Percentiles rank a stretch among this genome's conserved stretches.
phyloP scores from a whole-genome alignment of 2,797 vertebrate species.

The Glossophaga mutica region DNA sequence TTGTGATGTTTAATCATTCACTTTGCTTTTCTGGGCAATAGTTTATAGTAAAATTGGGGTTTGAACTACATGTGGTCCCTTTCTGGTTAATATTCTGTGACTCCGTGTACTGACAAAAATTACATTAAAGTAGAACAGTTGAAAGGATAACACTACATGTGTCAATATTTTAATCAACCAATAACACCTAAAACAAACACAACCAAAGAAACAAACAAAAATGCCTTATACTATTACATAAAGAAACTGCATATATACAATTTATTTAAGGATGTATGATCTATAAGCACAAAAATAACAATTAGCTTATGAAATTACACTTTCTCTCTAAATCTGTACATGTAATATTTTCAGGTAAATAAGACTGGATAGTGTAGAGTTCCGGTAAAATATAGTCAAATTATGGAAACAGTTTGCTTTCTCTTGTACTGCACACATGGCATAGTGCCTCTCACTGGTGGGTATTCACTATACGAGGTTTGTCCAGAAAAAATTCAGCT shows the following conservation, averaged over 20 bases:
- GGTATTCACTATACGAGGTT: not conserved
- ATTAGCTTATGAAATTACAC: not conserved
- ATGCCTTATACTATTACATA: not conserved
- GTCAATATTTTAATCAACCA: not conserved
- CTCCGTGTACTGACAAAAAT: not conserved
- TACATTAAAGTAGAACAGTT: not conserved
- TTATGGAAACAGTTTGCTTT: not conserved
- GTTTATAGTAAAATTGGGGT: not conserved
- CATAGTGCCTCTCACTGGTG: not conserved
- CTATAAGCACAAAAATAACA: not conserved
- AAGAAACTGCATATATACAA: not conserved
- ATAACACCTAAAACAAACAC: not conserved
- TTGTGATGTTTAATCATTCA: not conserved
- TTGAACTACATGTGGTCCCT: not conserved
- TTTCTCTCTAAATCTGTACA: not conserved
- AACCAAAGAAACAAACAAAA: not conserved
- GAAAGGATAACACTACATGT: not conserved
- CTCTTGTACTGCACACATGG: not conserved
- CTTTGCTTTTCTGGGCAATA: not conserved
- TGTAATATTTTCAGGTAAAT: not conserved
- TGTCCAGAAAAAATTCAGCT: too few relatives aligned
- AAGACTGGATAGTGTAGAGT: not conserved
- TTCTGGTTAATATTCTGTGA: not conserved
- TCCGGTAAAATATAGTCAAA: not conserved
- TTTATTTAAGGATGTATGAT: not conserved